These are phyloP conservation scores for Takifugu flavidus DNA, from an alignment of 2,113 vertebrate genomes.

Conservation along the genomic window DNA sequence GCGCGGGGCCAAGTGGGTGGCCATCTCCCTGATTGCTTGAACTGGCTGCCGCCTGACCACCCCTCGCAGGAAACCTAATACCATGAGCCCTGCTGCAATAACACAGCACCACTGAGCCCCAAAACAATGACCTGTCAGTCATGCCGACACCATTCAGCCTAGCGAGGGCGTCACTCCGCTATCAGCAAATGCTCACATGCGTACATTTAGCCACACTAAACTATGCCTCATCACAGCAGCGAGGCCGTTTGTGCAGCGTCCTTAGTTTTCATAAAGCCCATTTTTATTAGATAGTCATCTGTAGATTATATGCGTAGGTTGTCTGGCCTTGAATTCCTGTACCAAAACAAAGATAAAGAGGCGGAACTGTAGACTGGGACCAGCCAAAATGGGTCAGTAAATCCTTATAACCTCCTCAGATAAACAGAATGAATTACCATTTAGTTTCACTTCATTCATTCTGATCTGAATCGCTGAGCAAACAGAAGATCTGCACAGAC, in stretches of 20 bases:
- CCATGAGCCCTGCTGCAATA: conserved; percentile 59
- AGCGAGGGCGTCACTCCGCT: conserved; percentile 7
- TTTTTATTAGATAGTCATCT: conserved; percentile 2
- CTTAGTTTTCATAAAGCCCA: neutral
- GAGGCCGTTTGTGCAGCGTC: neutral
- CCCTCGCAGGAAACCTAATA: conserved; percentile 60
- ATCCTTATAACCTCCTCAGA: conserved; percentile 25
- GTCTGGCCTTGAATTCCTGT: conserved; percentile 17
- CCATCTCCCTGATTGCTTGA: conserved; percentile 59
- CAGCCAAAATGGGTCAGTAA: conserved; percentile 34
- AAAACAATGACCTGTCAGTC: conserved; percentile 67
- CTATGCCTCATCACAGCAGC: neutral
- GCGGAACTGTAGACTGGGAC: conserved; percentile 13
- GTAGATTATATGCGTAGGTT: conserved; percentile 10
- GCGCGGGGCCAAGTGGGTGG: conserved; percentile 59
- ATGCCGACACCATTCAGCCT: conserved; percentile 21
- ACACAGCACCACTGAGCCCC: conserved; percentile 49
- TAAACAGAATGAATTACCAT: conserved; percentile 36
- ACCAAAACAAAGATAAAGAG: conserved; percentile 32
- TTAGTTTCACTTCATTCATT: conserved; percentile 25
- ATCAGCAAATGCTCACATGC: neutral
- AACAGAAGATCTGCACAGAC: conserved; percentile 20
- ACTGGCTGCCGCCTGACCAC: conserved; percentile 51
- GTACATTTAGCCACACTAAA: neutral
- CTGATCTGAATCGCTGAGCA: conserved; percentile 25